Evolutionary conservation across 2,113 vertebrate species (phyloP), one percentile per base, ranked within the genome.

Genomic region (Actinemys pallida): DNA sequence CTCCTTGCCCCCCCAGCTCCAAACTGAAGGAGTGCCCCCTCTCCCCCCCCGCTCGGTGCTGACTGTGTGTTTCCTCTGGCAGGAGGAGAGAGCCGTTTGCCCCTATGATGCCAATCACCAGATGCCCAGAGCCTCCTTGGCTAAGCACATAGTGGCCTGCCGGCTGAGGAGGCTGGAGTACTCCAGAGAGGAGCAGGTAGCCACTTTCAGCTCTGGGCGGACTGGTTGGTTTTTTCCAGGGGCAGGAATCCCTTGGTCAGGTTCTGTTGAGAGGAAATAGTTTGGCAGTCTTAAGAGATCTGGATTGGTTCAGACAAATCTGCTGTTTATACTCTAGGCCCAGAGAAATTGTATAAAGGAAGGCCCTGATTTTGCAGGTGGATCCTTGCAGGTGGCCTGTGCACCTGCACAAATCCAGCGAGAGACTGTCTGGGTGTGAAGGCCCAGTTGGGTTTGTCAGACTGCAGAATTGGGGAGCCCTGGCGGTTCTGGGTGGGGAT

Each of bases 41-140:
- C n/a, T n/a, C n/a, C n/a, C 3, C 42, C 11, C 54, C 42, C 9
- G 2, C 39, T 17, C 17, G 39, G 53, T 19, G 35, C 10, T 1
- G 54, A 8, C 1, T 3, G 2, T 13, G 5, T 0, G 1, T 2
- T 84, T 49, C 39, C 4, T 8, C 39, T 3, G 62, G 8, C 88
- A 99, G 99, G 98, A 98, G 65, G 96, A 98, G 42, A 94, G 97
- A 96, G 98, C 97, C 79, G 92, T 97, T 53, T 99, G 99, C 50
- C 99, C 99, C 2, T 99, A 98, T 47, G 98, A 99, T 90, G 93
- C 94, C 27, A 96, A 98, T 89, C 99, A 99, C 97, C 98, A 95
- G 24, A 98, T 99, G 56, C 98, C 99, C 0, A 95, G 92, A 11
- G 96, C 98, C 5, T 99, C 98, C 90, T 97, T 99, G 97, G 98